A percentile compares a stretch with the other conserved stretches of the same genome.
Conservation (phyloP, 2,888 invertebrate genomes). For the Coenonympha glycerion region DNA sequence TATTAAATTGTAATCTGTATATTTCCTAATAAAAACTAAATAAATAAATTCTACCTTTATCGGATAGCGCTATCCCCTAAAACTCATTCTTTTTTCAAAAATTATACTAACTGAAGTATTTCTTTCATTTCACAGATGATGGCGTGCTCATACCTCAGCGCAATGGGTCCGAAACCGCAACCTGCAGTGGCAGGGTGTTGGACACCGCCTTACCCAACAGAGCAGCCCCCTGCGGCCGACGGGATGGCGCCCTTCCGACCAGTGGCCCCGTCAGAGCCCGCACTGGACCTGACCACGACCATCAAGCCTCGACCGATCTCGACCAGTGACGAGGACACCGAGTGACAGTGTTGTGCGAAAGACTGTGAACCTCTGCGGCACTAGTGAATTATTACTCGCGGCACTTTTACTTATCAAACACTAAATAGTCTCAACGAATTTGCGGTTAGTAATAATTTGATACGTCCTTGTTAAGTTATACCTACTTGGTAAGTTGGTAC, state of each 20-base stretch:
- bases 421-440: conserved; percentile 24
- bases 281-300: conserved; percentile 56
- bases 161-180: conserved; percentile 51
- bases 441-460: conserved; percentile 48
- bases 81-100: too few species aligned
- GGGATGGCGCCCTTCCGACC: conserved; percentile 33
- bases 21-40: too few species aligned
- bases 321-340: conserved; percentile 43
- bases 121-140: conserved; percentile 60
- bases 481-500: conserved; percentile 28
- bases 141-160: conserved; percentile 71
- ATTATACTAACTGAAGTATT: not conserved
- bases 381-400: conserved; percentile 50
- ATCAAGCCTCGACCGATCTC: conserved; percentile 39
- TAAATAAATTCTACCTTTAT: not conserved
- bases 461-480: conserved; percentile 59
- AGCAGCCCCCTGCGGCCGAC: conserved; percentile 30
- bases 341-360: conserved; percentile 69
- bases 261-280: conserved; percentile 42
- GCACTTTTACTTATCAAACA: conserved; percentile 27
- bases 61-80: not conserved
- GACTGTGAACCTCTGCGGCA: conserved; percentile 44
- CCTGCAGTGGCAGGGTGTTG: conserved; percentile 53
- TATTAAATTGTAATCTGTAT: too few species aligned
- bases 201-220: conserved; percentile 50